phyloP scores from a whole-genome alignment of 2,888 invertebrate species.

The Brachyptera risi region DNA sequence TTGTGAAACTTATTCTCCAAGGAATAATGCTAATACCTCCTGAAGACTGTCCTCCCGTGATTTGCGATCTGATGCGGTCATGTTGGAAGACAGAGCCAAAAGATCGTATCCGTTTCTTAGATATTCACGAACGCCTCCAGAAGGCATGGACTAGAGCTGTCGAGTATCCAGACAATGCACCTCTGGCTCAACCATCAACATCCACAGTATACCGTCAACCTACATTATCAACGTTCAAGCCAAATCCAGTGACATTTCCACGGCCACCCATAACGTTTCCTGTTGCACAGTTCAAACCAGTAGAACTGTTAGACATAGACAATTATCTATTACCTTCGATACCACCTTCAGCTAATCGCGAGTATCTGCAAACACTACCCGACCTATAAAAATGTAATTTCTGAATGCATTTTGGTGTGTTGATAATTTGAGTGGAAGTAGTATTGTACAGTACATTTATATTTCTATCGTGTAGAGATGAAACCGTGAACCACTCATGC shows the following conservation, averaged over 20 bases:
- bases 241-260: slow-evolving; percentile 30
- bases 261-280: slow-evolving; percentile 42
- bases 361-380: slow-evolving; percentile 56
- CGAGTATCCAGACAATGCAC: slow-evolving; percentile 33
- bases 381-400: slow-evolving; percentile 33
- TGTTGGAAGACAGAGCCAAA: slow-evolving; percentile 80
- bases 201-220: not conserved
- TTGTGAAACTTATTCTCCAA: slow-evolving; percentile 71
- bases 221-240: not conserved
- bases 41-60: slow-evolving; percentile 67
- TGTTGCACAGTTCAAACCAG: slow-evolving; percentile 39
- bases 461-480: too few relatives aligned
- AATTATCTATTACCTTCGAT: slow-evolving; percentile 60
- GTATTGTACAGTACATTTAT: too few relatives aligned
- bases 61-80: slow-evolving; percentile 70
- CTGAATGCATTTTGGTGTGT: too few relatives aligned
- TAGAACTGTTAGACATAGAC: slow-evolving; percentile 56
- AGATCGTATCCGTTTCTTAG: slow-evolving; percentile 67
- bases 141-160: slow-evolving; percentile 43
- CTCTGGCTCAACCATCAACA: not conserved
- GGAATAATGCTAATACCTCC: slow-evolving; percentile 77
- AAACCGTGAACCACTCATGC: too few relatives aligned
- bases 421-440: too few relatives aligned
- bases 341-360: slow-evolving; percentile 50
- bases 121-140: slow-evolving; percentile 62